Evolutionary conservation across 2,797 vertebrate genomes (phyloP), one percentile per base, ranked within the genome.

Genomic region (Melanotaenia nigrans): DNA sequence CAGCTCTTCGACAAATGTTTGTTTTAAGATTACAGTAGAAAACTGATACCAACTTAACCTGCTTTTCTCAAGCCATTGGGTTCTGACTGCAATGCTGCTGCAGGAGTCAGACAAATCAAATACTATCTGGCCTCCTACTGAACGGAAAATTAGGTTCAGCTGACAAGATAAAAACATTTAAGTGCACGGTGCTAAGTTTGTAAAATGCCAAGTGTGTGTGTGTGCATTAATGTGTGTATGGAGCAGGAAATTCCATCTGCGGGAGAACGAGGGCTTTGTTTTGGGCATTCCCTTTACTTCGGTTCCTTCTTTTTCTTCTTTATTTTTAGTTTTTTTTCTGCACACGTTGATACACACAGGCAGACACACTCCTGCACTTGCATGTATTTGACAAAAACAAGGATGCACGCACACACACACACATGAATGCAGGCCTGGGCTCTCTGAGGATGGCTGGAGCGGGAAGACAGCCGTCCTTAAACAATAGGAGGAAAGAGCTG

Each of bases 401-500:
- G 64, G 57, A 73, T 22, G 58, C 62, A 30, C 57, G 55, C 55
- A 73, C 59, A 69, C 69, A 63, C 53, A 65, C 61, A 12, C 63
- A 3, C 61, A 60, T 2, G 49, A 36, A 77, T 73, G 57, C 71
- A 77, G 30, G 56, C 77, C 71, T 57, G 45, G 68, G 82, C 81
- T 84, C 67, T 73, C 36, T 81, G 61, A 84, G 87, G 84, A 84
- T 69, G 67, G 64, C 61, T 77, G 78, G 78, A 47, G 83, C 86
- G 84, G 92, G 86, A 91, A 92, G 77, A 65, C 81, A 49, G 73
- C 35, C 30, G 77, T 76, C 71, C 77, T 71, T 79, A 81, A 81
- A 95, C 77, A 84, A 92, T 93, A 82, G 89, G 83, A 92, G 92
- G 95, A 95, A 95, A 90, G 79, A 92, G 87, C 49, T 75, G 87